Percentiles rank a stretch among this genome's conserved stretches.
These are phyloP conservation scores for Drosophila rubida DNA, from an alignment of 2,888 invertebrate genomes.

Conservation along the genomic window DNA sequence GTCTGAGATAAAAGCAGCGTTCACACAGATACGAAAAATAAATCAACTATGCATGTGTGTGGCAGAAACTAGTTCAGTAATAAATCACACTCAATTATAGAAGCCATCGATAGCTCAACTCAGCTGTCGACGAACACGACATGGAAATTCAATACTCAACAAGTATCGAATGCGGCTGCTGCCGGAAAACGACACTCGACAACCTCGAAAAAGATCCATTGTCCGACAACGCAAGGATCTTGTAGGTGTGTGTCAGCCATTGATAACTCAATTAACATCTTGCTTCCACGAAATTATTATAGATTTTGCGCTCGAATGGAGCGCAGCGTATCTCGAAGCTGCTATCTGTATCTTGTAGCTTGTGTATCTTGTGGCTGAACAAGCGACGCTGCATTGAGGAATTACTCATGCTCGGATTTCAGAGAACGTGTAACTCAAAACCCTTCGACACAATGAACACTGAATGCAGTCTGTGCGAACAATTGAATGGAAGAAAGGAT, in stretches of 20 bases:
- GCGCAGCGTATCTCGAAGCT: conserved; percentile 49
- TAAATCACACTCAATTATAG: conserved; percentile 39
- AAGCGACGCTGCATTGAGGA: conserved; percentile 47
- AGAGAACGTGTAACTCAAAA: conserved; percentile 65
- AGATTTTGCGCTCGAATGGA: conserved; percentile 66
- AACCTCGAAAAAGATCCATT: conserved; percentile 23
- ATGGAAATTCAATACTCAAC: conserved; percentile 54
- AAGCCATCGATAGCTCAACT: conserved; percentile 44
- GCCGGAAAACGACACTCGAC: conserved; percentile 66
- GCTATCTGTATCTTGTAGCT: conserved; percentile 38
- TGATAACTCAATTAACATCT: conserved; percentile 77
- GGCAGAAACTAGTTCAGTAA: conserved; percentile 19
- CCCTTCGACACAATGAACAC: conserved; percentile 37
- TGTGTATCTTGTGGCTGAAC: conserved; percentile 26
- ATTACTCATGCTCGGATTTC: conserved; percentile 76
- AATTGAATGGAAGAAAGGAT: conserved; percentile 76
- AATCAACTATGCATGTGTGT: conserved; percentile 2
- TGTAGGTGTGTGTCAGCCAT: conserved; percentile 55
- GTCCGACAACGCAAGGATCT: conserved; percentile 30
- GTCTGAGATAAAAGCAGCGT: conserved; percentile 25
- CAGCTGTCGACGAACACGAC: conserved; percentile 57
- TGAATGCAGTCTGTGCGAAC: conserved; percentile 50
- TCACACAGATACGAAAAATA: conserved; percentile 25
- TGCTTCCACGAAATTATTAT: conserved; percentile 72
- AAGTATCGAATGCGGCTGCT: conserved; percentile 2